Conservation (phyloP, 2,888 invertebrate genomes). For the Seira sanloemensis region DNA sequence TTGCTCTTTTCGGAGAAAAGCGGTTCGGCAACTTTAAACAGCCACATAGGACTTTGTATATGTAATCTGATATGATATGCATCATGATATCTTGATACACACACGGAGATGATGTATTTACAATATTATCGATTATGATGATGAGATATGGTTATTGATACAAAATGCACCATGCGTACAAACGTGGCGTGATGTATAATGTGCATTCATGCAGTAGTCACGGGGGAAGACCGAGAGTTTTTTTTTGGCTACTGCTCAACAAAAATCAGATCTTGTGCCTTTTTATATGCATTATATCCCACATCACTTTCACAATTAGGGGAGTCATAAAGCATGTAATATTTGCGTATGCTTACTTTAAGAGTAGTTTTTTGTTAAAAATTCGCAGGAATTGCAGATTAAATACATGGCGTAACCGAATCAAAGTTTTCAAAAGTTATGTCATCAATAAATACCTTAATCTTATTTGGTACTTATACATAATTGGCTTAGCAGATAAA, state of each 20-base stretch:
- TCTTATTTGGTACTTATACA: too few relatives aligned
- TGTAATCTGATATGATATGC: neutral
- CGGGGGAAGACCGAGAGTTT: neutral
- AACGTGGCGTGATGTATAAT: conserved; percentile 45
- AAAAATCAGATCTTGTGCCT: too few relatives aligned
- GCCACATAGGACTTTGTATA: too few relatives aligned
- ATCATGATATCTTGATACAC: neutral
- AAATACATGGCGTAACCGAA: too few relatives aligned
- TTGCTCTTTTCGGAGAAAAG: neutral
- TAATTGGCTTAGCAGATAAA: too few relatives aligned
- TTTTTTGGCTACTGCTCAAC: too few relatives aligned
- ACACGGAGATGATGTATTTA: neutral
- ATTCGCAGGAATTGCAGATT: neutral
- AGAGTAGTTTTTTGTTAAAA: neutral
- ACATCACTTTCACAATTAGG: too few relatives aligned
- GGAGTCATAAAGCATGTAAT: too few relatives aligned
- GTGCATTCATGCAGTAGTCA: conserved; percentile 13
- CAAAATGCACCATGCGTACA: conserved; percentile 44
- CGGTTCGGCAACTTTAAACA: neutral
- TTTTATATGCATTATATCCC: too few relatives aligned
- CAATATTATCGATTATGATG: neutral
- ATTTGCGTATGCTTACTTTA: conserved; percentile 1
- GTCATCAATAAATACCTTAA: too few relatives aligned
- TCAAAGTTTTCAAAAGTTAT: too few relatives aligned
- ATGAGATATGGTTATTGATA: conserved; percentile 39